Evolutionary conservation across 2,113 vertebrate species (phyloP), one percentile per base, ranked within the genome.

Genomic region (Sclerurus mexicanus): DNA sequence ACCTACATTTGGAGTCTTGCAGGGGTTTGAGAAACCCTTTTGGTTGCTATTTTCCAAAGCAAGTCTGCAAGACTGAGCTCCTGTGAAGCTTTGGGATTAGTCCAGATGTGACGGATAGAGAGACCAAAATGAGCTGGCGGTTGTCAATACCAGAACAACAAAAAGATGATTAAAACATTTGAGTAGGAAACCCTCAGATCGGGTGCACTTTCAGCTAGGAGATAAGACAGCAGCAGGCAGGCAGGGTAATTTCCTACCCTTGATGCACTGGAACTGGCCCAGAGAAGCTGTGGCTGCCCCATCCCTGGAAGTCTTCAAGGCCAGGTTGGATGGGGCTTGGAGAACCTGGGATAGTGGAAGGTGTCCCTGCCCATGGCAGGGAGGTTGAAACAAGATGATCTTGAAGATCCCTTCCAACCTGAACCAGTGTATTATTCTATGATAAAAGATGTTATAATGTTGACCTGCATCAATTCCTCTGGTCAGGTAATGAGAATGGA

Each of bases 271-370:
- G 55, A 9, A 69, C 14, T 33, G 40, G 4, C 4, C n/a, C 40
- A 49, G 40, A 69, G 46, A 2, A 76, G 22, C 14, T 69, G n/a
- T 55, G 40, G 25, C 7, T 77, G 22, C 12, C 12, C 7, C 49
- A 4, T 24, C 64, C 42, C 19, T 84, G 31, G 14, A 77, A 69
- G 9, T 63, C 9, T 49, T 2, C 63, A 24, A 69, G 9, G 4
- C 4, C 47, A 69, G 4, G 17, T 4, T 69, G 40, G 5, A 55
- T 0, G 0, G 8, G 18, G 10, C 8, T 49, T 56, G 35, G 21
- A 76, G 31, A 55, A 9, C 17, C 18, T 37, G 31, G n/a, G 5
- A 4, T 4, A 8, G 47, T 42, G 40, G 14, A 9, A 76, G 18
- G 8, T 46, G n/a, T 18, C 46, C 73, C 37, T 59, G 53, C 42